These are phyloP conservation scores for Macrotis lagotis DNA, from an alignment of 2,113 vertebrate species.

Conservation along the genomic window DNA sequence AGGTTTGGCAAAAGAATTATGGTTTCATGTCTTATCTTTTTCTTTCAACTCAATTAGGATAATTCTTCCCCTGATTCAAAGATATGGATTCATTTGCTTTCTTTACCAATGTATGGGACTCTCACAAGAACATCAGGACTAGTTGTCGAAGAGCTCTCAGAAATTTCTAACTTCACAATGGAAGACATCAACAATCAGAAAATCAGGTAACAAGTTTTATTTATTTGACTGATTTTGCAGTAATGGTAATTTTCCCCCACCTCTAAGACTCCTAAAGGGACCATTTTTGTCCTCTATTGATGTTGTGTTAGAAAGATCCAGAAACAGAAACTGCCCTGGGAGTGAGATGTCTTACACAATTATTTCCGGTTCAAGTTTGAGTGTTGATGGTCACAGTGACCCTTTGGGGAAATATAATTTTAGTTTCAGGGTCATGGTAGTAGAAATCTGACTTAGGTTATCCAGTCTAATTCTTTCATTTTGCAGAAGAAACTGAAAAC, in stretches of 20 bases:
- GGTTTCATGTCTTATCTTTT: slow-evolving; percentile 32
- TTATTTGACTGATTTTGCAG: background rate
- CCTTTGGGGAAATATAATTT: background rate
- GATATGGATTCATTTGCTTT: slow-evolving; percentile 92
- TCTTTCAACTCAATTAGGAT: slow-evolving; percentile 83
- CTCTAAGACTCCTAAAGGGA: background rate
- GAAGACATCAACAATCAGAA: slow-evolving; percentile 90
- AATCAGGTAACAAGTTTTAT: slow-evolving; percentile 87
- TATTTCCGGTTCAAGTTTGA: background rate
- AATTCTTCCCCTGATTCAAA: slow-evolving; percentile 88
- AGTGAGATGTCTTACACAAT: background rate
- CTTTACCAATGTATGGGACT: slow-evolving; percentile 91
- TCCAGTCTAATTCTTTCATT: background rate
- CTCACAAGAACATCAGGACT: slow-evolving; percentile 83
- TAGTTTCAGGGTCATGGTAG: background rate
- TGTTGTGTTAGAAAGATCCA: background rate
- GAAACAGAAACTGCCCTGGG: background rate
- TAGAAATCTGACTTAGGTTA: background rate
- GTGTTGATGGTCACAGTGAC: background rate
- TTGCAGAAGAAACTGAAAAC: background rate
- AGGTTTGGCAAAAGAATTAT: background rate
- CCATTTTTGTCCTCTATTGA: background rate
- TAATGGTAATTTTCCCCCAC: background rate
- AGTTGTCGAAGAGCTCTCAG: slow-evolving; percentile 84
- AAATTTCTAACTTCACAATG: slow-evolving; percentile 94